phyloP scores from a whole-genome alignment of 37 sponge, comb jelly and placozoan species.

The Ephydatia muelleri region DNA sequence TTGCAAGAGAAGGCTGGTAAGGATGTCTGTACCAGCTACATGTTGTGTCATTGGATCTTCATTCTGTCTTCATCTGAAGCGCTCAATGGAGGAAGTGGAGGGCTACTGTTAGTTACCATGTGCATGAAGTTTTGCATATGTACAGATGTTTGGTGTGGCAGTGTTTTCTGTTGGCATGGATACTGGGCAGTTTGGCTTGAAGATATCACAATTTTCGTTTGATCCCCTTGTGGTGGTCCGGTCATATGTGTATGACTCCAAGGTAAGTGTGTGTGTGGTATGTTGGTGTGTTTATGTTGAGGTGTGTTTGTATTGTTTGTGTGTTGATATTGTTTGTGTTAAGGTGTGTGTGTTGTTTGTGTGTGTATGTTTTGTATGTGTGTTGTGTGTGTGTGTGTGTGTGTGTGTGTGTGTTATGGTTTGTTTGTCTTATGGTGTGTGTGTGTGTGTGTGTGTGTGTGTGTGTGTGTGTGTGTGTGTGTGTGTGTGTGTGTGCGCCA shows the following conservation, averaged over 20 bases:
- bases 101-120: constrained; percentile 43
- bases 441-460: not conserved
- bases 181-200: not conserved
- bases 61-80: constrained; percentile 15
- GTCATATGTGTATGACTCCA: not conserved
- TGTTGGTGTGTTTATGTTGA: not conserved
- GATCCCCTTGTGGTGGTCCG: constrained; percentile 17
- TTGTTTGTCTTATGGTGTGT: too few relatives aligned
- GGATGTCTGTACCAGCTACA: not conserved
- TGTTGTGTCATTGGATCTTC: not conserved
- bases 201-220: constrained; percentile 42
- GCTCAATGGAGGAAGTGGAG: constrained; percentile 52
- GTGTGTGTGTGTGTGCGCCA: too few relatives aligned
- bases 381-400: too few relatives aligned
- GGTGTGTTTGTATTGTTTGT: constrained; percentile 12
- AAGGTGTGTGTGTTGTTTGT: too few relatives aligned
- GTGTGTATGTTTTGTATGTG: too few relatives aligned
- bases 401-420: too few relatives aligned
- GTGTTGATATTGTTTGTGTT: not conserved
- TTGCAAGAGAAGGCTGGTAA: constrained; percentile 67
- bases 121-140: not conserved
- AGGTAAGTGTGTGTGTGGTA: not conserved
- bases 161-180: not conserved
- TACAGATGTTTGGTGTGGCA: not conserved
- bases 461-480: constrained; percentile 23